phyloP scores from a whole-genome alignment of 2,113 vertebrate genomes.

The Stegostoma tigrinum region DNA sequence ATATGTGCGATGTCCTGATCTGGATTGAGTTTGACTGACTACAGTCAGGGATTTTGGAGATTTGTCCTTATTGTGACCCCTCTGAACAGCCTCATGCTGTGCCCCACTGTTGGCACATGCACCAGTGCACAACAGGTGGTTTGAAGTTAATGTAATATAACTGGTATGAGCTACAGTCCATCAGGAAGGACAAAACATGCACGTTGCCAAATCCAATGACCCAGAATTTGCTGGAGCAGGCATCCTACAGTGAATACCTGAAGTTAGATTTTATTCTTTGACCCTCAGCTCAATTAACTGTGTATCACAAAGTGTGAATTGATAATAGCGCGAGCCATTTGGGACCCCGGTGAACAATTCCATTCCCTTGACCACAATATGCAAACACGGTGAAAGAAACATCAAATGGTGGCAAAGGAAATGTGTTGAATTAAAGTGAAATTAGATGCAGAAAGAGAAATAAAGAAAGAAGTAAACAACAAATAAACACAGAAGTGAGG shows the following conservation, averaged over 20 bases:
- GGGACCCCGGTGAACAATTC: background rate
- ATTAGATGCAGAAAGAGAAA: background rate
- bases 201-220: background rate
- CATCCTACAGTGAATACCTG: background rate
- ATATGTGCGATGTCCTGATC: too few relatives aligned
- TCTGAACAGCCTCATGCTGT: too few relatives aligned
- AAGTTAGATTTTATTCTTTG: background rate
- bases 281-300: background rate
- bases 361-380: background rate
- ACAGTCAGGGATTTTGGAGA: too few relatives aligned
- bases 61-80: too few relatives aligned
- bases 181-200: background rate
- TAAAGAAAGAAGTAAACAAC: background rate
- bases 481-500: too few relatives aligned
- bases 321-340: background rate
- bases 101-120: too few relatives aligned
- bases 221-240: background rate
- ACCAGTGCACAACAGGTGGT: too few relatives aligned
- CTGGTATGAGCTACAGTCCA: background rate
- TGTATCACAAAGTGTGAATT: background rate
- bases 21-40: too few relatives aligned
- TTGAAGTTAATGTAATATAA: background rate
- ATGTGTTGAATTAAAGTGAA: background rate
- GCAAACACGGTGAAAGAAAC: background rate
- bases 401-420: background rate